Percentiles rank a stretch among this genome's conserved stretches.
These are phyloP conservation scores for Dryobates pubescens DNA, from an alignment of 2,797 vertebrate species.

Conservation along the genomic window DNA sequence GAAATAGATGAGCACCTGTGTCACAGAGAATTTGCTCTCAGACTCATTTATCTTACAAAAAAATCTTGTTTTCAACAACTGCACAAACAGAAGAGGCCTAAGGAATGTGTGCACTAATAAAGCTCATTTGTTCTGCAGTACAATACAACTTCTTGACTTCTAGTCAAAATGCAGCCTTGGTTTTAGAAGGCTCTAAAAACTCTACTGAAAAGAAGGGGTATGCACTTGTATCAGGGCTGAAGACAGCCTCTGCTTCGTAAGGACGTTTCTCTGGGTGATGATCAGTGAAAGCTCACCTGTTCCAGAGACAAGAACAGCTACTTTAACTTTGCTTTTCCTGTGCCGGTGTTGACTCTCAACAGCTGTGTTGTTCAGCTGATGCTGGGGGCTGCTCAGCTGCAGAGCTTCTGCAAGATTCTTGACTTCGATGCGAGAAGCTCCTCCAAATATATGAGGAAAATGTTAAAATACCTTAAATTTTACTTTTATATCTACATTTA, in stretches of 20 bases:
- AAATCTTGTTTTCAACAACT: background rate
- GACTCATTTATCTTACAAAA: background rate
- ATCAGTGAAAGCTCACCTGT: constrained; percentile 77
- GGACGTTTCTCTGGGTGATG: background rate
- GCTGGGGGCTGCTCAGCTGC: constrained; percentile 47
- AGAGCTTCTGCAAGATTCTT: constrained; percentile 68
- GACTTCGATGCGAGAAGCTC: constrained; percentile 37
- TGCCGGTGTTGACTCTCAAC: constrained; percentile 9
- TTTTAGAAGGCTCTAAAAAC: background rate
- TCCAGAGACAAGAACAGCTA: constrained; percentile 88
- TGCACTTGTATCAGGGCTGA: background rate
- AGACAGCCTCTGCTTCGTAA: background rate
- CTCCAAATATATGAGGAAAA: background rate
- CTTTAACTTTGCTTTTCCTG: constrained; percentile 71
- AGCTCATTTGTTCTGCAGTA: background rate
- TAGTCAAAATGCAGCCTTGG: background rate
- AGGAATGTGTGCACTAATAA: background rate
- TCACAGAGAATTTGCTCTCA: background rate
- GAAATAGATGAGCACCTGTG: background rate
- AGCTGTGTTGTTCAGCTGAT: background rate
- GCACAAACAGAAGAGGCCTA: background rate
- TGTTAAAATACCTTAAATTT: background rate
- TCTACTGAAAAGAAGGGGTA: background rate
- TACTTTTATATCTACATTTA: background rate
- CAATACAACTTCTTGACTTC: background rate